phyloP scores from a whole-genome alignment of 2,888 invertebrate genomes.

The Imbricaverruca yamaguchii region DNA sequence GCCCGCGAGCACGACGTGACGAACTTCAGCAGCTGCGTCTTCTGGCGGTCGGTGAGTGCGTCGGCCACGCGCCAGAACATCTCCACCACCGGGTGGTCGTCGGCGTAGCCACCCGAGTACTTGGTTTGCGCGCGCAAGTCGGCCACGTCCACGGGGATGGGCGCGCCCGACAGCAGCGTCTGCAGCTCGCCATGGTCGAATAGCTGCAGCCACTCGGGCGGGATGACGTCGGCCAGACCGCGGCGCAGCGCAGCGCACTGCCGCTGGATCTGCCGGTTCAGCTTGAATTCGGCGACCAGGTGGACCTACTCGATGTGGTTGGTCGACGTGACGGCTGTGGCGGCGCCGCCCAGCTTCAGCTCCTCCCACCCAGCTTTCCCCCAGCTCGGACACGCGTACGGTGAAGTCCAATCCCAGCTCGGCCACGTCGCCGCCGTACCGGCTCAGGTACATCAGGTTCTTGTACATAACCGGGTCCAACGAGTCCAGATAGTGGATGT shows the following conservation, averaged over 20 bases:
- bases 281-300: constrained; percentile 87
- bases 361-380: constrained; percentile 81
- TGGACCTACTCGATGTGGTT: constrained; percentile 97
- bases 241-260: constrained; percentile 33
- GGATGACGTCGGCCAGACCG: constrained; percentile 78
- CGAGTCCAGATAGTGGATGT: constrained; percentile 86
- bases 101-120: constrained; percentile 59
- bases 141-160: constrained; percentile 77
- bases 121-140: constrained; percentile 81
- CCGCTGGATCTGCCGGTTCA: constrained; percentile 68
- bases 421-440: constrained; percentile 33
- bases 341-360: constrained; percentile 79
- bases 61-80: constrained; percentile 85
- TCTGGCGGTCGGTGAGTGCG: constrained; percentile 72
- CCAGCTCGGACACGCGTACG: constrained; percentile 77
- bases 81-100: constrained; percentile 56
- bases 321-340: constrained; percentile 79
- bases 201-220: constrained; percentile 86
- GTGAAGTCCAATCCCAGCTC: constrained; percentile 75
- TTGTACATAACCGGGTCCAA: constrained; percentile 87
- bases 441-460: constrained; percentile 75
- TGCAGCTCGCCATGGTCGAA: constrained; percentile 92
- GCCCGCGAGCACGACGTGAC: constrained; percentile 97
- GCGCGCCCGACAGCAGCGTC: constrained; percentile 89
- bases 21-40: constrained; percentile 84